Evolutionary conservation across 2,888 invertebrate species (phyloP), one percentile per base, ranked within the genome.

Genomic region (Drosophila neotestacea): DNA sequence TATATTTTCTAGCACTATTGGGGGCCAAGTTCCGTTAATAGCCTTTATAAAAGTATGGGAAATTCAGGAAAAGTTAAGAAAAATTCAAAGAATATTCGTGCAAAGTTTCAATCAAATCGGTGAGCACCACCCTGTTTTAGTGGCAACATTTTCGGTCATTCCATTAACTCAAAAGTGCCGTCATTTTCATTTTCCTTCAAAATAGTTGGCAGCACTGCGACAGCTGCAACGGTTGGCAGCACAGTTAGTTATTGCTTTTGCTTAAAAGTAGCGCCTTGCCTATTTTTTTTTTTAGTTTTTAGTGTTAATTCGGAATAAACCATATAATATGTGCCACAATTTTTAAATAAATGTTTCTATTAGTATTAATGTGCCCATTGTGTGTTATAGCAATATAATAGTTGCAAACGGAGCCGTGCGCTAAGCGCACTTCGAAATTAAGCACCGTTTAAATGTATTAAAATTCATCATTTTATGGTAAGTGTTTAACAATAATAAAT

Each of bases 341-440:
- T 77, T 77, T 73, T 65, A 65, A 59, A 66, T 87, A 22, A 74
- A 70, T 84, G 89, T 83, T 73, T 63, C 41, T 65, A 73, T 48
- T 63, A 64, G 54, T 77, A 60, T 69, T 55, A 71, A 70, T 82
- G 77, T 77, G 77, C 65, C 56, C 27, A 85, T 66, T 82, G 65
- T 87, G 77, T 88, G 73, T 73, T 67, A 66, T 47, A 60, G 51
- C 38, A 44, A 51, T 46, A 44, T 51, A 44, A 48, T 46, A 44
- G 48, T 47, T 63, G 22, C 34, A 36, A 66, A 66, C 88, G 83
- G 90, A 89, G 86, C 83, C 59, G 88, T 70, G 90, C 86, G 83
- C 64, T 4, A 54, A 32, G 47, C 80, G 83, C 86, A 88, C 70
- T 66, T 76, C 86, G 32, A 84, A 48, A 56, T 55, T 13, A 60